Conservation (phyloP, 2,113 vertebrate genomes). For the Callocephalon fimbriatum region DNA sequence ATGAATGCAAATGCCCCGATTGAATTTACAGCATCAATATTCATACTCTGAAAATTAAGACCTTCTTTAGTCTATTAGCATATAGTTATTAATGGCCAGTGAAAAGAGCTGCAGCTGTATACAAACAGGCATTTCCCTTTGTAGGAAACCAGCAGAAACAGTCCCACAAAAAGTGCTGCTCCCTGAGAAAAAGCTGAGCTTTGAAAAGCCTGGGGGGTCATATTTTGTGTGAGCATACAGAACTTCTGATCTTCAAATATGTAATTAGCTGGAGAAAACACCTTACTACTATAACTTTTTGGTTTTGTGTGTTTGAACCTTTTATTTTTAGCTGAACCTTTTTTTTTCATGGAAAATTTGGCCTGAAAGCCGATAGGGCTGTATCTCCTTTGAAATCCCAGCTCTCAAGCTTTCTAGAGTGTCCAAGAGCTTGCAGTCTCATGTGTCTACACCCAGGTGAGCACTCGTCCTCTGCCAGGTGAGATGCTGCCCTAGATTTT, state of each 20-base stretch:
- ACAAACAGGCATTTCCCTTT: background rate
- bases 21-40: background rate
- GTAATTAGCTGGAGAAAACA: conserved; percentile 13
- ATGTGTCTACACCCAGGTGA: background rate
- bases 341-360: background rate
- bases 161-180: background rate
- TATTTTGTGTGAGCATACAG: background rate
- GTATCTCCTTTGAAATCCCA: conserved; percentile 3
- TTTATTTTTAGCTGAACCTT: background rate
- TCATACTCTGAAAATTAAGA: conserved; percentile 5
- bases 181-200: background rate
- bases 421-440: background rate
- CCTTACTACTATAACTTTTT: background rate
- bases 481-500: conserved; percentile 38
- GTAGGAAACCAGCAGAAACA: background rate
- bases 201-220: background rate
- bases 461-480: background rate
- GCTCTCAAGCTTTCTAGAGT: background rate
- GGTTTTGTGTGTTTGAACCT: background rate
- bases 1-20: conserved; percentile 6
- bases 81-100: background rate
- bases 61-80: background rate
- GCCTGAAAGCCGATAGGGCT: background rate
- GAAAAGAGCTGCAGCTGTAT: background rate
- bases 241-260: background rate